Percentiles rank a stretch among this genome's conserved stretches.
Conservation (phyloP, 2,797 vertebrate species). For the Otolemur crassicaudatus region DNA sequence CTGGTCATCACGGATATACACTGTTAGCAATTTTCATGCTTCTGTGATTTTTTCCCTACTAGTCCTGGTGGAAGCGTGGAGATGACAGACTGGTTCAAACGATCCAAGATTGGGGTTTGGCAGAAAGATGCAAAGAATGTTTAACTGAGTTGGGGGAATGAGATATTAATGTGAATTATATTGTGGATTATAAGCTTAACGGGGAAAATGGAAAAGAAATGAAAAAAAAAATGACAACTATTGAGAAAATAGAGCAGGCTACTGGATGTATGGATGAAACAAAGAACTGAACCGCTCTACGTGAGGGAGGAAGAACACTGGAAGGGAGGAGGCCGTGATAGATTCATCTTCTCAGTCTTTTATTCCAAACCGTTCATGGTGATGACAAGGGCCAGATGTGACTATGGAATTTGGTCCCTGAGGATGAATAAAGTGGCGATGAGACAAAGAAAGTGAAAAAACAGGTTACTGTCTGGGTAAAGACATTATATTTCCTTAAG, state of each 20-base stretch:
- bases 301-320: background rate
- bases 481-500: background rate
- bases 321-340: background rate
- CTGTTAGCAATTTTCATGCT: background rate
- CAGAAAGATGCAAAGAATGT: background rate
- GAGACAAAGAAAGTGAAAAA: background rate
- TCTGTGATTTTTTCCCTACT: background rate
- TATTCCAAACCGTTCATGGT: background rate
- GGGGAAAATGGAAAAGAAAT: background rate
- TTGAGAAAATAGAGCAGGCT: background rate
- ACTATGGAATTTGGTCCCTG: background rate
- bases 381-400: slow-evolving; percentile 38
- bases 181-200: background rate
- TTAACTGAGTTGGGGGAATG: background rate
- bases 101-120: background rate
- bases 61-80: background rate
- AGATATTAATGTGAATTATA: background rate
- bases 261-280: background rate
- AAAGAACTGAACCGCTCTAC: background rate
- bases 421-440: background rate
- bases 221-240: background rate
- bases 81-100: background rate
- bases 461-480: background rate
- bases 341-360: background rate
- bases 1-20: background rate